phyloP scores from a whole-genome alignment of 1,140 invertebrate species.

The Onthophagus taurus region DNA sequence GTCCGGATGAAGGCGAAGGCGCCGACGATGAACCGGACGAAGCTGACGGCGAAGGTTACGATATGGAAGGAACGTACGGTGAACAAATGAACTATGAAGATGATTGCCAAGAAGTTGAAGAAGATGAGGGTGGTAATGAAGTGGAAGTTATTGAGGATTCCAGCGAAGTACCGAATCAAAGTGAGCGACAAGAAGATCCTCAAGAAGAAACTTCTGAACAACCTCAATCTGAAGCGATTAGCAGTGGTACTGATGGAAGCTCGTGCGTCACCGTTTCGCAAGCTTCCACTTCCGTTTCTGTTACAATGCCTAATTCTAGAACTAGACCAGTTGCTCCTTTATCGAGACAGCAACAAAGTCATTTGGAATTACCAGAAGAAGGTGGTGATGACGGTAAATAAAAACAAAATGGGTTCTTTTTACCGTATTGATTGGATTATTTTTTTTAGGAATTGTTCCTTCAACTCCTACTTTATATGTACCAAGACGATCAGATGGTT shows the following conservation, averaged over 20 bases:
- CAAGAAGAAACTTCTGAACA: constrained; percentile 31
- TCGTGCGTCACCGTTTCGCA: constrained; percentile 35
- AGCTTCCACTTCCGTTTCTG: constrained; percentile 39
- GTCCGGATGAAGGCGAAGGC: constrained; percentile 44
- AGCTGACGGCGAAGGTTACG: constrained; percentile 39
- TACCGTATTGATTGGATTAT: not conserved
- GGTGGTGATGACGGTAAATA: constrained; percentile 51
- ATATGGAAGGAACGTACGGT: constrained; percentile 29
- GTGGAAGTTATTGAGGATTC: constrained; percentile 58
- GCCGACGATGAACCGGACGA: constrained; percentile 34
- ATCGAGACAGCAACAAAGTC: constrained; percentile 24
- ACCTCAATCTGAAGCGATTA: constrained; percentile 46
- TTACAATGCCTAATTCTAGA: constrained; percentile 30
- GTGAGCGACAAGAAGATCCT: constrained; percentile 28
- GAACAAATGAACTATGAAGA: constrained; percentile 36
- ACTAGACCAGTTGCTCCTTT: constrained; percentile 29
- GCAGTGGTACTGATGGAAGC: constrained; percentile 41
- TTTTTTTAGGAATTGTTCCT: constrained; percentile 62
- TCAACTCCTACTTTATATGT: constrained; percentile 81
- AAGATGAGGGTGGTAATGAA: constrained; percentile 51
- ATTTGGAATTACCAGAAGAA: constrained; percentile 39
- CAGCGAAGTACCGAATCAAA: constrained; percentile 50
- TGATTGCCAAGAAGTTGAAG: constrained; percentile 39
- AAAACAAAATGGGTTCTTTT: not conserved
- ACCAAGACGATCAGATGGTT: constrained; percentile 74